phyloP scores from a whole-genome alignment of 2,797 vertebrate genomes.

The Melanotaenia nigrans region DNA sequence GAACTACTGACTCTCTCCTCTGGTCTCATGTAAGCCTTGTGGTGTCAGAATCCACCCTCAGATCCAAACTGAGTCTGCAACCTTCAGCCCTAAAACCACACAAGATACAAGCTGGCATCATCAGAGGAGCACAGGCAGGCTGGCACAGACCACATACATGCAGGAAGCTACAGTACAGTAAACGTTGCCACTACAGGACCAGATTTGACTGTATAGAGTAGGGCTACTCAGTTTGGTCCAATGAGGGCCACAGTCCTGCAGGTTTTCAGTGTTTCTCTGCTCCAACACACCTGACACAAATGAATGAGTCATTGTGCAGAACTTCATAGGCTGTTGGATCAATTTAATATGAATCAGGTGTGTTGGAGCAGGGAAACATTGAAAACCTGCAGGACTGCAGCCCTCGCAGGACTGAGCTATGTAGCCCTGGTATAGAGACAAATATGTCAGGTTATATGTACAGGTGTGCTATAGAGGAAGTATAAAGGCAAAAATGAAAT shows the following conservation, averaged over 20 bases:
- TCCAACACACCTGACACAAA: no score
- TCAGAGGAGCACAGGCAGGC: conserved; percentile 35
- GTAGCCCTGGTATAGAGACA: neutral
- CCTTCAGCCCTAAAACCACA: conserved; percentile 64
- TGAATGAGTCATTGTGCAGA: no score
- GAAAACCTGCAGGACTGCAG: no score
- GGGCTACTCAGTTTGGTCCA: no score
- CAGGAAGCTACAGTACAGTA: conserved; percentile 24
- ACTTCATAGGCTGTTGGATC: no score
- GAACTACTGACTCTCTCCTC: conserved; percentile 34
- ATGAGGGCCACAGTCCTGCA: no score
- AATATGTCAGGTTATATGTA: neutral
- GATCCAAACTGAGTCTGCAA: conserved; percentile 64
- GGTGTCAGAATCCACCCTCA: conserved; percentile 66
- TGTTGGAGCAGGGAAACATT: no score
- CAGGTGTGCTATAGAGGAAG: neutral
- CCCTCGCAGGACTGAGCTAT: no score
- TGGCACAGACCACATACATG: conserved; percentile 45
- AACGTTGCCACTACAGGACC: conserved; percentile 26
- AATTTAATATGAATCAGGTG: no score
- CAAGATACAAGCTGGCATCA: conserved; percentile 41
- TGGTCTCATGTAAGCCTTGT: conserved; percentile 44
- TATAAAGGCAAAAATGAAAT: neutral
- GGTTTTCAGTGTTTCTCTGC: no score
- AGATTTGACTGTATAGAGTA: neutral